Evolutionary conservation across 2,113 vertebrate genomes (phyloP), one percentile per base, ranked within the genome.

Genomic region (Myiagra hebetior): DNA sequence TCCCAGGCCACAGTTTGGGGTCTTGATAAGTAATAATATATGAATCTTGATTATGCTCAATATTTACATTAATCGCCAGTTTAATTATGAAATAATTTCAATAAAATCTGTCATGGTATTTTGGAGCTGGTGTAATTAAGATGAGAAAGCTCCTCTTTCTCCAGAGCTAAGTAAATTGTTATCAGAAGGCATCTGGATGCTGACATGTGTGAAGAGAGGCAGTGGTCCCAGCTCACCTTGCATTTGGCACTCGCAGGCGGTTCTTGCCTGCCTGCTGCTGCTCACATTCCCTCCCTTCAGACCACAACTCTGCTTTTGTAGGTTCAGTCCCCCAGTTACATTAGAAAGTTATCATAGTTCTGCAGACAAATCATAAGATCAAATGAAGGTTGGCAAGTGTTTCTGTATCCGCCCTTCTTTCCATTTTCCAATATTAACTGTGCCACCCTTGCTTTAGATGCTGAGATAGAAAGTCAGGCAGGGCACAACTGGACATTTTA

Each of bases 191-290:
- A 93, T 65, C 62, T 96, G 93, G 47, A 33, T 28, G 53, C 50
- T 91, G 91, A 79, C 91, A 89, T 24, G 89, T 91, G 89, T 76
- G 89, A 94, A 93, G 59, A 87, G 84, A 89, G 53, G 57, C 63
- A 78, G 44, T 28, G 69, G 65, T 89, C 94, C 85, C 93, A 87
- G 78, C 77, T 95, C 94, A 79, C 87, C 46, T 67, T 85, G 81
- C 37, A 79, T 69, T 91, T 96, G 89, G 74, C 87, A 89, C 68
- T 65, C 64, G 26, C 60, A 82, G n/a, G 22, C 28, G 0, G 7
- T 60, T 82, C 56, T 64, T 65, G 77, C 26, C 37, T 82, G 57
- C 57, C 39, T 74, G 69, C 57, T 35, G 62, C 62, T 56, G 74
- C 44, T 92, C 4, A 1, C 21, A 49, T 27, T 75, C 57, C 41